Conservation (phyloP, 2,113 vertebrate species). For the Halcyon senegalensis region DNA sequence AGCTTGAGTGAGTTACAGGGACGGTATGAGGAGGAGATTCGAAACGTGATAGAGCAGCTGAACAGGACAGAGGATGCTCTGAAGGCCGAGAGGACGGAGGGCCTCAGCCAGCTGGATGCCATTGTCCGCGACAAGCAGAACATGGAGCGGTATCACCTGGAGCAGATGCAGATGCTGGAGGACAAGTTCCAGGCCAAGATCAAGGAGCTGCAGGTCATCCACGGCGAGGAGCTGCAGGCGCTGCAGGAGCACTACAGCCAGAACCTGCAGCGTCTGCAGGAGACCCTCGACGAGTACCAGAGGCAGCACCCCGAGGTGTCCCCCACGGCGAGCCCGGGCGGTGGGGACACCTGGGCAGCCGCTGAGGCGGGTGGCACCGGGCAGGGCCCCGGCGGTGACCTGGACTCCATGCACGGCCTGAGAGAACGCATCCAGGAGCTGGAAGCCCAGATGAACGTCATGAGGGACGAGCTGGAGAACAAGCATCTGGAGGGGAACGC, state of each 20-base stretch:
- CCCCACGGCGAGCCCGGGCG: accelerated
- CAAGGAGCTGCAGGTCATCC: slow-evolving; percentile 83
- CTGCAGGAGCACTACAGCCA: slow-evolving; percentile 83
- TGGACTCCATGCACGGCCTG: slow-evolving; percentile 81
- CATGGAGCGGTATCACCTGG: slow-evolving; percentile 80
- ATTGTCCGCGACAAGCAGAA: slow-evolving; percentile 81
- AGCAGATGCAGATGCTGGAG: slow-evolving; percentile 84
- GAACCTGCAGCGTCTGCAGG: slow-evolving; percentile 78
- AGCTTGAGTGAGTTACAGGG: slow-evolving; percentile 78
- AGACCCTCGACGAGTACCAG: slow-evolving; percentile 70
- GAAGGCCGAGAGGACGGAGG: slow-evolving; percentile 77
- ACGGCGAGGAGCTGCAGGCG: slow-evolving; percentile 83
- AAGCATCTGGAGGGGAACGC: slow-evolving; percentile 85
- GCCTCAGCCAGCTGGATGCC: slow-evolving; percentile 79
- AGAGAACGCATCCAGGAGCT: slow-evolving; percentile 90
- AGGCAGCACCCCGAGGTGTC: slow-evolving; percentile 11
- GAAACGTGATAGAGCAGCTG: slow-evolving; percentile 75
- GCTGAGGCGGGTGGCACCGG: slow-evolving; percentile 5
- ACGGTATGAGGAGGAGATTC: slow-evolving; percentile 80
- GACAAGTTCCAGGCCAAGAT: slow-evolving; percentile 86
- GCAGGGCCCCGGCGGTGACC: background rate
- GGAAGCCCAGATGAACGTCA: slow-evolving; percentile 89
- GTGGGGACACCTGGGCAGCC: background rate
- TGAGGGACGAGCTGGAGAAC: slow-evolving; percentile 92
- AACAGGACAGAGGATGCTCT: slow-evolving; percentile 78